These are phyloP conservation scores for Drosophila ficusphila DNA, from an alignment of 1,140 invertebrate species.

Conservation along the genomic window DNA sequence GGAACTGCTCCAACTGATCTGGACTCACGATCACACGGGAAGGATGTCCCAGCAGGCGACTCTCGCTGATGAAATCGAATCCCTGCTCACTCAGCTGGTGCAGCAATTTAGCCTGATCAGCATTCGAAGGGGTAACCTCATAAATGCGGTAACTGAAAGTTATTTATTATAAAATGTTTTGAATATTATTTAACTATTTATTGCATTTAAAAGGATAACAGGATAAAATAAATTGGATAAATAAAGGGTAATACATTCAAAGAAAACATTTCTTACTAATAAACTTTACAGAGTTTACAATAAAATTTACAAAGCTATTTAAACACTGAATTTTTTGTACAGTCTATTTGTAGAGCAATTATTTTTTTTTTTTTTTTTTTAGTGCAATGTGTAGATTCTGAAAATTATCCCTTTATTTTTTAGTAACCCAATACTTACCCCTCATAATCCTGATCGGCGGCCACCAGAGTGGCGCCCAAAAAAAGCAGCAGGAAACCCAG, in stretches of 20 bases:
- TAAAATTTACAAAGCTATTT: too few species aligned
- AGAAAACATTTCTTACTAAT: too few species aligned
- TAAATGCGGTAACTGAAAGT: constrained; percentile 68
- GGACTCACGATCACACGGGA: constrained; percentile 62
- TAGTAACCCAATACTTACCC: constrained; percentile 31
- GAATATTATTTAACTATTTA: too few species aligned
- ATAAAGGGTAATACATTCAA: too few species aligned
- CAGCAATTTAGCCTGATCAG: constrained; percentile 43
- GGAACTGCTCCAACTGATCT: constrained; percentile 45
- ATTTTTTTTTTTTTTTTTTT: not conserved
- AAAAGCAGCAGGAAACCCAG: constrained; percentile 42
- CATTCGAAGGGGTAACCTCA: constrained; percentile 50
- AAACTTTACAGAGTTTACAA: too few species aligned
- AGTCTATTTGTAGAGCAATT: too few species aligned
- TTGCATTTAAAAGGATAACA: too few species aligned
- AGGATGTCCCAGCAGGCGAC: constrained; percentile 27
- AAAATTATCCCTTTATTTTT: not conserved
- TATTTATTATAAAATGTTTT: not conserved
- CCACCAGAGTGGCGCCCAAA: constrained; percentile 25
- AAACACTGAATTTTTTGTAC: too few species aligned
- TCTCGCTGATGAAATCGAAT: constrained; percentile 64
- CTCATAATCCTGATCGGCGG: constrained; percentile 44
- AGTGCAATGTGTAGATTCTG: too few species aligned
- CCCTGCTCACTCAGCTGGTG: constrained; percentile 37
- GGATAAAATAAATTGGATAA: too few species aligned